Base-by-base conservation (phyloP, 2,113 vertebrate species). In the Gopherus flavomarginatus region DNA sequence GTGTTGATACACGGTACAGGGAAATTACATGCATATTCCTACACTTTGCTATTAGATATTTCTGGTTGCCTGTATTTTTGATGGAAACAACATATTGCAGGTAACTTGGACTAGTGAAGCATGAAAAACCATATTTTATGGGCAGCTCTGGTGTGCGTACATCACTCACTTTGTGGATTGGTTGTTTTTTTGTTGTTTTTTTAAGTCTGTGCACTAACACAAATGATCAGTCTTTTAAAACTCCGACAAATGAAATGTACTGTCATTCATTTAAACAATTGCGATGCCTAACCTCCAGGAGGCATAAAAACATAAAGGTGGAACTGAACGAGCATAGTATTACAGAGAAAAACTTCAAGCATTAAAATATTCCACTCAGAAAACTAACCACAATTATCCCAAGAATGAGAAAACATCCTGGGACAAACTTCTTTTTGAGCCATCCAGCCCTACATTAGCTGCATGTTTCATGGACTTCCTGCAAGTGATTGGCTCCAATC, bases 1-100 rank as follows among this genome's bases (percentile, higher is more conserved):
- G 11, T 42, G 11, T 44, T 42, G 72, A 24, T n/a, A 44, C 8
- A 75, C 42, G n/a, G 0, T 54, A 69, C 0, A 0, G 9, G 11
- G 9, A 77, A 90, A 83, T 2, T 5, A 52, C 0, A 2, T 12
- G 0, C 38, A n/a, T 82, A 29, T 47, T 92, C 56, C 78, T 57
- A 72, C 8, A 31, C 42, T n/a, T 31, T 50, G 11, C 26, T 53
- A 54, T 42, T 16, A 93, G 65, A 47, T 81, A 31, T 13, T 69
- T 27, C 69, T 31, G 22, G 10, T 85, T 35, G 11, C 8, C 2
- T 1, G 1, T 77, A 44, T 81, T 93, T 95, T 93, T 14, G 35
- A 47, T 78, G 27, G 27, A 62, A 52, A 42, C 6, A 85, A 49
- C 10, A 78, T 19, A 38, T 85, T 81, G 4, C n/a, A 52, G 17